Evolutionary conservation across 2,113 vertebrate species (phyloP), one percentile per base, ranked within the genome.

Genomic region (Pyxicephalus adspersus): DNA sequence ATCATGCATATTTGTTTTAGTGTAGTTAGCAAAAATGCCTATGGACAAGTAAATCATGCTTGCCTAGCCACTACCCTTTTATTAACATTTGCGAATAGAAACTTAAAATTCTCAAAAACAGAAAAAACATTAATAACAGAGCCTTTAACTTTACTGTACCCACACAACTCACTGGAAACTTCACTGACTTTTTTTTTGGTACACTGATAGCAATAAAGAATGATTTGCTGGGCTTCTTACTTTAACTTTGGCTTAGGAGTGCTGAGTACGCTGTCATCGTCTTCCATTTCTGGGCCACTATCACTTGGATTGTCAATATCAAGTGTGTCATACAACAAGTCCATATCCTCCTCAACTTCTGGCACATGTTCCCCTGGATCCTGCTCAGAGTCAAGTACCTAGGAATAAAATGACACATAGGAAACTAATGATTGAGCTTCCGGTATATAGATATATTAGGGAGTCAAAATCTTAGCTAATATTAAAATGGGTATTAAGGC

Each of bases 381-480:
- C 92, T 97, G 97, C 89, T 99, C 97, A 0, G 96, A 99, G 89
- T 96, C 97, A 85, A 99, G 90, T 81, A 99, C 96, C 97, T 98
- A 63, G 0, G 57, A 0, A 0, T 18, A 80, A 45, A 45, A 38
- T n/a, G n/a, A n/a, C n/a, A 38, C 8, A 38, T 9, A 38, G 38
- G 7, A 38, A 45, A n/a, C n/a, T n/a, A n/a, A n/a, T n/a, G n/a
- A n/a, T n/a, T n/a, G n/a, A n/a, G n/a, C n/a, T n/a, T n/a, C n/a
- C n/a, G n/a, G n/a, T n/a, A n/a, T n/a, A n/a, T n/a, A n/a, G n/a
- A n/a, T n/a, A n/a, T n/a, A n/a, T n/a, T n/a, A n/a, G n/a, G n/a
- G n/a, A n/a, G n/a, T n/a, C n/a, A n/a, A n/a, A n/a, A n/a, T n/a
- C n/a, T n/a, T n/a, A n/a, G n/a, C n/a, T n/a, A n/a, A n/a, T n/a